phyloP scores from a whole-genome alignment of 2,113 vertebrate species.

The Accipiter cooperii region DNA sequence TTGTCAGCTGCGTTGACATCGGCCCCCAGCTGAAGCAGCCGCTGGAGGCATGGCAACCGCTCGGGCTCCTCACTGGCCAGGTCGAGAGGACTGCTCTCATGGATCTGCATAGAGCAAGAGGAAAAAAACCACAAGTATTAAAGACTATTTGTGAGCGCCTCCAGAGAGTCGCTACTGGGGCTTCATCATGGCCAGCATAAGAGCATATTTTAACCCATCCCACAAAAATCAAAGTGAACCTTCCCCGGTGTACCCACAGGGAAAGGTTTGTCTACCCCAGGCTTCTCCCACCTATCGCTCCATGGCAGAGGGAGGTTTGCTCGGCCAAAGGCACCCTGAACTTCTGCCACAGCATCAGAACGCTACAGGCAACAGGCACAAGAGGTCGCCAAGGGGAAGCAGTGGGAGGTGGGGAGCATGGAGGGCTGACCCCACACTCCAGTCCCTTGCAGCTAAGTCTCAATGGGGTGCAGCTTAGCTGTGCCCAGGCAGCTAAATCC shows the following conservation, averaged over 20 bases:
- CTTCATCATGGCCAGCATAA: neutral
- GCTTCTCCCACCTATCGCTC: neutral
- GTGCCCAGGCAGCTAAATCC: neutral
- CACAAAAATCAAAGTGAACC: neutral
- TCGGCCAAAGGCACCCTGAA: neutral
- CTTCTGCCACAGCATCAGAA: neutral
- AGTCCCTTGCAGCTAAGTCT: neutral
- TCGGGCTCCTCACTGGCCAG: slow-evolving; percentile 89
- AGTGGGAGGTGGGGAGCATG: neutral
- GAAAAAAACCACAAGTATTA: accelerated
- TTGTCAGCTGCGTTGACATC: slow-evolving; percentile 85
- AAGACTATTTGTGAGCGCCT: neutral
- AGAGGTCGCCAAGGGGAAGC: neutral
- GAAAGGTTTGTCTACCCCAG: neutral
- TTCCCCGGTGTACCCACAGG: accelerated
- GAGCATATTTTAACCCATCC: neutral
- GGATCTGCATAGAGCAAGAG: slow-evolving; percentile 72
- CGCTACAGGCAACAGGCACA: accelerated
- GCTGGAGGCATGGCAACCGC: slow-evolving; percentile 80
- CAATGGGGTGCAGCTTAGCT: neutral
- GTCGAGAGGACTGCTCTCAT: slow-evolving; percentile 92
- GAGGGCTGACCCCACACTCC: neutral
- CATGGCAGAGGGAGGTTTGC: neutral
- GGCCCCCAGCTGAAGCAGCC: slow-evolving; percentile 84
- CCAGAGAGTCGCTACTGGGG: accelerated